A percentile compares a stretch with the other conserved stretches of the same genome.
Conservation (phyloP, 2,113 vertebrate species). For the Serinus canaria region DNA sequence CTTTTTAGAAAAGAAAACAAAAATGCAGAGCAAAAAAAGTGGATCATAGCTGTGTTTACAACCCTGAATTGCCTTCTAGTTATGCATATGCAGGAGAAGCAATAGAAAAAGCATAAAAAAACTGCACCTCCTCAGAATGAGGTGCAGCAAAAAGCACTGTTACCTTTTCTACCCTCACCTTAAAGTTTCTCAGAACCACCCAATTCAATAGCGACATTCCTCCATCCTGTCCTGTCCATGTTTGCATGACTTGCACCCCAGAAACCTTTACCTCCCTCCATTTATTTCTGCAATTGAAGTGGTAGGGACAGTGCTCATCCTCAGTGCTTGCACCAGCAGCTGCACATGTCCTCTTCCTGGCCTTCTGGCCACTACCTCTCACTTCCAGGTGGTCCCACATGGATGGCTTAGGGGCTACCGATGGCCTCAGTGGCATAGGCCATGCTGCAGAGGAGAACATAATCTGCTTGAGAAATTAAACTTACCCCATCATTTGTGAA, state of each 20-base stretch:
- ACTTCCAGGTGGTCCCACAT: neutral
- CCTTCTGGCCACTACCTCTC: neutral
- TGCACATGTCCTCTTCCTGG: neutral
- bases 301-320: neutral
- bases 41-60: neutral
- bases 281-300: neutral
- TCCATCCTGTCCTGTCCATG: neutral
- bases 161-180: neutral
- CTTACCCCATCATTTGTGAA: neutral
- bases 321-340: fast-evolving
- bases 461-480: neutral
- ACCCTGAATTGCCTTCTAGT: neutral
- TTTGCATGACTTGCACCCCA: no score
- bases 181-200: neutral
- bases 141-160: neutral
- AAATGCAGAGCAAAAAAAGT: neutral
- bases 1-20: neutral
- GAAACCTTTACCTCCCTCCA: neutral
- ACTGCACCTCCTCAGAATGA: neutral
- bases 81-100: neutral
- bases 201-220: neutral
- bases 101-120: neutral
- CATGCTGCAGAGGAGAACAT: neutral
- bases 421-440: no score
- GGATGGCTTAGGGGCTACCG: neutral